Conservation (phyloP, 2,888 invertebrate genomes). For the Trichopoda pennipes region DNA sequence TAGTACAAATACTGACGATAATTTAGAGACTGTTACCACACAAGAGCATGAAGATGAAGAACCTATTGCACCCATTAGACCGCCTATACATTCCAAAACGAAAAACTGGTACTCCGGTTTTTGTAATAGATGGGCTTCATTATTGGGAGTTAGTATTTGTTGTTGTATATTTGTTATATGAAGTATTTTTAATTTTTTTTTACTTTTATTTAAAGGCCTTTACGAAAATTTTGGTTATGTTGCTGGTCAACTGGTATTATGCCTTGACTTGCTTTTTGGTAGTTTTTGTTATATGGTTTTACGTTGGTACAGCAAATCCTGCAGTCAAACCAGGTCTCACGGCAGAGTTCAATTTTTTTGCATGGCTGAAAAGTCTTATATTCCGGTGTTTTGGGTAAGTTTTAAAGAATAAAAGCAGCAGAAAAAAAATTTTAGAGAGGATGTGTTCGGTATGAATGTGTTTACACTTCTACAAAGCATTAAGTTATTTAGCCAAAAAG, state of each 20-base stretch:
- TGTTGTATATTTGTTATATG: neutral
- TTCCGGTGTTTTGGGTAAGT: slow-evolving; percentile 89
- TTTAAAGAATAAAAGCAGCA: neutral
- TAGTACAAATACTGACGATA: slow-evolving; percentile 72
- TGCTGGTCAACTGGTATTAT: slow-evolving; percentile 96
- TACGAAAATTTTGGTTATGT: slow-evolving; percentile 93
- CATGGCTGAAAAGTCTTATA: slow-evolving; percentile 88
- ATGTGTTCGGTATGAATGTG: too few species aligned
- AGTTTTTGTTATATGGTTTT: slow-evolving; percentile 93
- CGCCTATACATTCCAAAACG: slow-evolving; percentile 92
- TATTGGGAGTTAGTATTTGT: slow-evolving; percentile 88
- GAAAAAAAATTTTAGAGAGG: too few species aligned
- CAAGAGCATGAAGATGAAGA: slow-evolving; percentile 79
- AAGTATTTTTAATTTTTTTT: slow-evolving; percentile 6
- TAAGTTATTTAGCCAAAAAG: too few species aligned
- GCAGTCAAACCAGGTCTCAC: slow-evolving; percentile 96
- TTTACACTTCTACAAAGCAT: too few species aligned
- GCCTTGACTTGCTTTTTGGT: slow-evolving; percentile 91
- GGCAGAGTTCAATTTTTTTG: slow-evolving; percentile 90
- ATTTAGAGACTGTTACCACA: slow-evolving; percentile 60
- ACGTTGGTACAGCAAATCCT: slow-evolving; percentile 96
- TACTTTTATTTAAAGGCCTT: slow-evolving; percentile 85
- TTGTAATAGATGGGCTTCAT: slow-evolving; percentile 96
- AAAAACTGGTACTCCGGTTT: slow-evolving; percentile 97
- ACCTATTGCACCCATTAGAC: slow-evolving; percentile 83